Percentiles rank a stretch among this genome's conserved stretches.
Evolutionary conservation across 2,797 vertebrate genomes (phyloP).

Genomic region (Amniataba percoides): DNA sequence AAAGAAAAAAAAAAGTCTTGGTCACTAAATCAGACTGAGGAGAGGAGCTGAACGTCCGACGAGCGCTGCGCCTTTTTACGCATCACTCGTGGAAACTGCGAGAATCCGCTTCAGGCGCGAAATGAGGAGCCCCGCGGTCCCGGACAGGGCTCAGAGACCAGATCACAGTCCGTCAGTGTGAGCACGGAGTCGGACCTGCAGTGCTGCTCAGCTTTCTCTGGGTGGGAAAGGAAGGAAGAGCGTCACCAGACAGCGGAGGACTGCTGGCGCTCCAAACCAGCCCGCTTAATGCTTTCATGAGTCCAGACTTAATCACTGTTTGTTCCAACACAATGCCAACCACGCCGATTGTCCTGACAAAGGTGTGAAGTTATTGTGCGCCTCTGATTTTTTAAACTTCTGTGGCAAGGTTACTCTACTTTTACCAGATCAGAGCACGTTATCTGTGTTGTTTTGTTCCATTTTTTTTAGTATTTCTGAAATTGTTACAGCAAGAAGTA

Average conservation of each 20-base stretch:
- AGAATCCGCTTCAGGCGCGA: constrained; percentile 24
- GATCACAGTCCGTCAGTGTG: constrained; percentile 23
- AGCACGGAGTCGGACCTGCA: constrained; percentile 41
- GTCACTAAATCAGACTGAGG: constrained; percentile 21
- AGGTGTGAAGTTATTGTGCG: background rate
- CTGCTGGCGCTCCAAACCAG: constrained; percentile 73
- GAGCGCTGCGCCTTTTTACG: constrained; percentile 68
- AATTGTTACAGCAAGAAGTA: background rate
- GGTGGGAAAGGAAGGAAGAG: constrained; percentile 90
- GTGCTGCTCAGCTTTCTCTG: constrained; percentile 69
- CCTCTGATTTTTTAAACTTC: background rate
- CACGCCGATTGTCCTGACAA: background rate
- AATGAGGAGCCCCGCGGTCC: background rate
- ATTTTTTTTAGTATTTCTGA: background rate
- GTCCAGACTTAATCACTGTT: constrained; percentile 45
- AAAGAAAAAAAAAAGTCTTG: too few relatives aligned
- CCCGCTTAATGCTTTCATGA: constrained; percentile 52
- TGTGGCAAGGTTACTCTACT: background rate
- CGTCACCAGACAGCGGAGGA: constrained; percentile 81
- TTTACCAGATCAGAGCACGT: background rate
- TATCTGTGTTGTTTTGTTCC: background rate
- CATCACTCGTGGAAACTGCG: constrained; percentile 69
- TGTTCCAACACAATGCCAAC: constrained; percentile 1
- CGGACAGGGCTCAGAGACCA: background rate
- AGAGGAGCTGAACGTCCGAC: constrained; percentile 51